A percentile compares a stretch with the other conserved stretches of the same genome.
Conservation (phyloP, 2,888 invertebrate genomes). For the Tachina lurida region DNA sequence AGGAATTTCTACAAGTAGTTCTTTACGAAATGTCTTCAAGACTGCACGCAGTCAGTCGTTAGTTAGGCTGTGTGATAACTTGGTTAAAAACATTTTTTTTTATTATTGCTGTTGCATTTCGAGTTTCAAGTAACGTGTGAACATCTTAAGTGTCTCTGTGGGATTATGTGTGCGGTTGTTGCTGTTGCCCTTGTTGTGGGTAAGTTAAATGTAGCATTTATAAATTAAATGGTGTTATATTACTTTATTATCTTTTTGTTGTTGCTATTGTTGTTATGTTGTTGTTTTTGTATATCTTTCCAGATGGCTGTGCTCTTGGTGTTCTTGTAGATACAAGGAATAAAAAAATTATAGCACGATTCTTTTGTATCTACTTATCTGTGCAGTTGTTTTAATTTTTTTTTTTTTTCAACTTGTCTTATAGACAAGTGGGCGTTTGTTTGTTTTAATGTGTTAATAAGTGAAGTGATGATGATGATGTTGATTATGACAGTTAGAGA, state of each 20-base stretch:
- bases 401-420: slow-evolving; percentile 57
- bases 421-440: slow-evolving; percentile 72
- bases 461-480: slow-evolving; percentile 50
- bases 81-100: slow-evolving; percentile 40
- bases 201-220: slow-evolving; percentile 69
- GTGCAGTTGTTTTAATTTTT: not conserved
- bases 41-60: not conserved
- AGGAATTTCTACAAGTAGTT: slow-evolving; percentile 66
- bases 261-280: slow-evolving; percentile 17
- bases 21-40: slow-evolving; percentile 57
- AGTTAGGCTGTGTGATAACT: not conserved
- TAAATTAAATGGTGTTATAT: slow-evolving; percentile 68
- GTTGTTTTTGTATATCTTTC: slow-evolving; percentile 60
- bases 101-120: slow-evolving; percentile 10
- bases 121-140: slow-evolving; percentile 62
- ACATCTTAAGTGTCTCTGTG: slow-evolving; percentile 68
- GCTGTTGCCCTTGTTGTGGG: slow-evolving; percentile 56
- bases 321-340: slow-evolving; percentile 54
- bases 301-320: slow-evolving; percentile 64
- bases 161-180: slow-evolving; percentile 59
- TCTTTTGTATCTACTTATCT: slow-evolving; percentile 39
- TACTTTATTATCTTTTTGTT: slow-evolving; percentile 56
- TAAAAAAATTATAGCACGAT: slow-evolving; percentile 32
- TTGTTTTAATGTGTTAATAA: slow-evolving; percentile 73
- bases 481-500: slow-evolving; percentile 40